A percentile compares a stretch with the other conserved stretches of the same genome.
Conservation (phyloP, 2,888 invertebrate genomes). For the Drosophila sordidapex region DNA sequence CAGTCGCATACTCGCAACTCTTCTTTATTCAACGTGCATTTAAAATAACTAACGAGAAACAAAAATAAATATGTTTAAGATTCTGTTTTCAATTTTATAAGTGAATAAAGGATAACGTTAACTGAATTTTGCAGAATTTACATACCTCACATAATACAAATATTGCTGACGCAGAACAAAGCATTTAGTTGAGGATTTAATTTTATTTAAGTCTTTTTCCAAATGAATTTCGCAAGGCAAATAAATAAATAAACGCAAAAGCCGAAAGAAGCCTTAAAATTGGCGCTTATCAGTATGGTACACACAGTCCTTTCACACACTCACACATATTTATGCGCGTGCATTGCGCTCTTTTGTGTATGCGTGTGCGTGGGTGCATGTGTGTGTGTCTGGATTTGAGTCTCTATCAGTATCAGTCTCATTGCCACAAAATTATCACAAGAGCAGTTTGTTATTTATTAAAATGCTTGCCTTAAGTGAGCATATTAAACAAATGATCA, state of each 20-base stretch:
- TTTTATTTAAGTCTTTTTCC: neutral
- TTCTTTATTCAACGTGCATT: neutral
- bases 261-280: conserved; percentile 5
- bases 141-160: neutral
- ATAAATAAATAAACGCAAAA: conserved; percentile 3
- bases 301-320: conserved; percentile 4
- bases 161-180: neutral
- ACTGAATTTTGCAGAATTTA: neutral
- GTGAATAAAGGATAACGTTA: neutral
- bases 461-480: neutral
- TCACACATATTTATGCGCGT: neutral
- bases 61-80: neutral
- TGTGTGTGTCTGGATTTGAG: neutral
- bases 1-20: too few species aligned
- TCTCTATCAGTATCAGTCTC: neutral
- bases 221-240: neutral
- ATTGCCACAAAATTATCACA: neutral
- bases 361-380: conserved; percentile 1
- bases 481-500: neutral
- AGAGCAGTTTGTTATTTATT: neutral
- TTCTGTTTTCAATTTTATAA: neutral
- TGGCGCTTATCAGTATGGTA: conserved; percentile 2
- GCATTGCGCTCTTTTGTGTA: neutral
- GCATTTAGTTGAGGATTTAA: neutral
- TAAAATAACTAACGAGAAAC: neutral